Conservation (phyloP, 2,797 vertebrate genomes). For the Acestrorhynchus altus region DNA sequence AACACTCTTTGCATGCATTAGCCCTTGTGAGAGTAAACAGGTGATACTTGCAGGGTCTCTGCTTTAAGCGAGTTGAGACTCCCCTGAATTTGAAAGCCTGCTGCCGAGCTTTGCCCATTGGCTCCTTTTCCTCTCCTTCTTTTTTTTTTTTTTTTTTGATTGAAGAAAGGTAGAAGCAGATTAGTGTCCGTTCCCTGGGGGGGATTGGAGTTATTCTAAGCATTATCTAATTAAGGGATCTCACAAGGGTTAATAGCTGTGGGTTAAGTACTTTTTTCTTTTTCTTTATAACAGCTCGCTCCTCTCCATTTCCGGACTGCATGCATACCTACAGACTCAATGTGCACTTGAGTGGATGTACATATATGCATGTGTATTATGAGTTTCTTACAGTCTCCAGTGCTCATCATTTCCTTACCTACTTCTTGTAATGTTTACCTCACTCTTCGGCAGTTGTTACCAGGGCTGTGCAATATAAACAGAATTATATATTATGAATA, state of each 20-base stretch:
- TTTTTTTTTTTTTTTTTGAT: neutral
- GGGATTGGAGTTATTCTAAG: constrained; percentile 25
- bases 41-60: neutral
- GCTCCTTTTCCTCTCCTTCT: neutral
- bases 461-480: neutral
- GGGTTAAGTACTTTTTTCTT: constrained; percentile 44
- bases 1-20: constrained; percentile 56
- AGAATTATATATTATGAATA: no score
- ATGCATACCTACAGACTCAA: constrained; percentile 25
- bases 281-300: constrained; percentile 21
- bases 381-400: neutral
- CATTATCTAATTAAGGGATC: constrained; percentile 55
- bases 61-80: neutral
- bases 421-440: neutral
- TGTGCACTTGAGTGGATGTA: constrained; percentile 21
- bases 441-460: neutral
- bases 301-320: constrained; percentile 19
- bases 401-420: neutral
- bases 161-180: constrained; percentile 27
- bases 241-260: constrained; percentile 69
- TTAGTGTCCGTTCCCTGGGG: constrained; percentile 3
- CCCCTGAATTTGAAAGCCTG: neutral
- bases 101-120: neutral
- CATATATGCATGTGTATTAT: constrained; percentile 24
- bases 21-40: constrained; percentile 60